These are phyloP conservation scores for Oncorhynchus mykiss DNA, from an alignment of 2,113 vertebrate genomes.

Conservation along the genomic window DNA sequence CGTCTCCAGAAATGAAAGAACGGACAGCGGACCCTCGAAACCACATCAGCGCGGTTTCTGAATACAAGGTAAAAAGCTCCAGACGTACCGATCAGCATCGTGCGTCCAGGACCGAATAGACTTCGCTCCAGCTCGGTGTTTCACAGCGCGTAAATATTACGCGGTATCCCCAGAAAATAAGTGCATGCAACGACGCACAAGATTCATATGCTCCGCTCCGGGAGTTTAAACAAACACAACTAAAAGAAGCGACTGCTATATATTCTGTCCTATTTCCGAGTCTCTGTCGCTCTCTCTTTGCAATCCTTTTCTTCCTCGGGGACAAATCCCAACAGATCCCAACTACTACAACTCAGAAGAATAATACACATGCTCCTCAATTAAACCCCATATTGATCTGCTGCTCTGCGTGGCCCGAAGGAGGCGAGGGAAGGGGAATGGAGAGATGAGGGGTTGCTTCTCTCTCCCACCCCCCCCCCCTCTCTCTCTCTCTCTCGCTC, in stretches of 20 bases:
- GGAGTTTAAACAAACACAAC: slow-evolving; percentile 20
- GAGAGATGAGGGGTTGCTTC: slow-evolving; percentile 53
- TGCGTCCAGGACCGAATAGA: slow-evolving; percentile 51
- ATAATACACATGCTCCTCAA: slow-evolving; percentile 72
- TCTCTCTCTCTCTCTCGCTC: slow-evolving; percentile 12
- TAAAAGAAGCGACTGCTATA: slow-evolving; percentile 12
- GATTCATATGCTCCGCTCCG: slow-evolving; percentile 13
- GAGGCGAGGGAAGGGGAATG: slow-evolving; percentile 68
- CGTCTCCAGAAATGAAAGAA: background rate
- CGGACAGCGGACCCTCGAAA: slow-evolving; percentile 3
- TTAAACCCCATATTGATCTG: slow-evolving; percentile 68
- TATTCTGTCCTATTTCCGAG: slow-evolving; percentile 9
- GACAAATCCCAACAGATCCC: slow-evolving; percentile 55
- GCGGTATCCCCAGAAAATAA: slow-evolving; percentile 48
- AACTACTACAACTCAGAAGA: slow-evolving; percentile 45
- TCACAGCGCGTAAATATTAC: slow-evolving; percentile 51
- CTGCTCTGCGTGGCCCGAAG: slow-evolving; percentile 69
- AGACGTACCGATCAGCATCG: slow-evolving; percentile 77
- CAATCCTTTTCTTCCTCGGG: slow-evolving; percentile 40
- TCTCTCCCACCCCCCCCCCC: slow-evolving; percentile 32
- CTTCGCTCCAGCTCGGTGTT: slow-evolving; percentile 51
- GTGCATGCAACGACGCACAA: slow-evolving; percentile 40
- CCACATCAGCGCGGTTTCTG: slow-evolving; percentile 1
- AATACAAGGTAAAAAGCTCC: slow-evolving; percentile 9
- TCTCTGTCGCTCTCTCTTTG: slow-evolving; percentile 25